Percentiles rank a stretch among this genome's conserved stretches.
These are phyloP conservation scores for Ladona fulva DNA, from an alignment of 1,140 invertebrate species.

Conservation along the genomic window DNA sequence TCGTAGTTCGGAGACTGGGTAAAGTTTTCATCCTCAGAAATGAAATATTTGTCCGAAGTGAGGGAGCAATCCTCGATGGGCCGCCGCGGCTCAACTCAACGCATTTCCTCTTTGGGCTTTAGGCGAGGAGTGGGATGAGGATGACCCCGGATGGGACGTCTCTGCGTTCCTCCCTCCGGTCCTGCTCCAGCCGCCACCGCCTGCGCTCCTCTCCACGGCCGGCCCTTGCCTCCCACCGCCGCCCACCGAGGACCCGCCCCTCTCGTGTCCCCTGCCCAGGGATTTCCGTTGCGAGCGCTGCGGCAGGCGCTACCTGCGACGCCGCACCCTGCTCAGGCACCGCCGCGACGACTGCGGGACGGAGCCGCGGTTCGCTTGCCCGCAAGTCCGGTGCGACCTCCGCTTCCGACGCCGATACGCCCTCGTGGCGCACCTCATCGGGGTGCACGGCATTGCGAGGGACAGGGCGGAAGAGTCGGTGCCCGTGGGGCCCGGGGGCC, in stretches of 20 bases:
- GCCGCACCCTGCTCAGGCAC: constrained; percentile 31
- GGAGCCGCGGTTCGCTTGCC: constrained; percentile 30
- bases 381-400: constrained; percentile 29
- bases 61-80: too few relatives aligned
- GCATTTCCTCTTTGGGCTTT: not conserved
- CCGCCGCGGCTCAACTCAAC: not conserved
- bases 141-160: not conserved
- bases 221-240: too few relatives aligned
- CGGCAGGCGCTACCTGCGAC: constrained; percentile 29
- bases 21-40: too few relatives aligned
- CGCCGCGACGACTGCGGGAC: constrained; percentile 32
- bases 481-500: not conserved
- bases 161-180: not conserved
- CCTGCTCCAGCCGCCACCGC: constrained; percentile 2
- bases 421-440: constrained; percentile 24
- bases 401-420: constrained; percentile 29
- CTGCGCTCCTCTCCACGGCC: too few relatives aligned
- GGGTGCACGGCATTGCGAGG: constrained; percentile 18
- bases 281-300: constrained; percentile 27
- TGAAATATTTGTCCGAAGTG: too few relatives aligned
- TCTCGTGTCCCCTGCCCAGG: constrained; percentile 14
- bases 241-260: not conserved
- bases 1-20: too few relatives aligned
- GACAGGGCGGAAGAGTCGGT: constrained; percentile 13
- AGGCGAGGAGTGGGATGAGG: not conserved